These are phyloP conservation scores for Ciconia nigra DNA, from an alignment of 2,797 vertebrate genomes.

Conservation along the genomic window DNA sequence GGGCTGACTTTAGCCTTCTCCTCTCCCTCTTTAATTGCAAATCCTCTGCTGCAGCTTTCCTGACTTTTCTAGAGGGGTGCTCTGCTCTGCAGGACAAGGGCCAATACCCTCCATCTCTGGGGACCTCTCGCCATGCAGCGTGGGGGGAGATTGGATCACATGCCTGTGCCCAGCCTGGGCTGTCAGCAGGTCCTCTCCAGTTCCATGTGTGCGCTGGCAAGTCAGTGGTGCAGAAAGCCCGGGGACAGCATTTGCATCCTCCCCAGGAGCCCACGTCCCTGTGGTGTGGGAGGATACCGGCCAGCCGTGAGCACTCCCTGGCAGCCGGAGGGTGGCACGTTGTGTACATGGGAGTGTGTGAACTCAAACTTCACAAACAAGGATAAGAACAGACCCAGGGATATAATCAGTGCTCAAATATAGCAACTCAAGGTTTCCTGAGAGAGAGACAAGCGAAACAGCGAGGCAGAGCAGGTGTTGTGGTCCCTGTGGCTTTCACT, in stretches of 20 bases:
- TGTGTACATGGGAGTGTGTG: slow-evolving; percentile 19
- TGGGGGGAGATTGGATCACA: rapidly evolving
- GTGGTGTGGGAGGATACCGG: not conserved
- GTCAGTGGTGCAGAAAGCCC: not conserved
- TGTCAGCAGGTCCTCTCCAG: not conserved
- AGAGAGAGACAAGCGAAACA: not conserved
- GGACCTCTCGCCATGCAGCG: not conserved
- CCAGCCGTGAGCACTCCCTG: not conserved
- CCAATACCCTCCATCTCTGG: not conserved
- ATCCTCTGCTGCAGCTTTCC: not conserved
- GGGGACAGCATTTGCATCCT: not conserved
- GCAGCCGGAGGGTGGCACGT: not conserved
- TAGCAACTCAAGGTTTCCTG: slow-evolving; percentile 55
- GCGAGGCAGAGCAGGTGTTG: not conserved
- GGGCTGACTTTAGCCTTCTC: not conserved
- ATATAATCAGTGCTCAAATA: slow-evolving; percentile 37
- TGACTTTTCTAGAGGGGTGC: not conserved
- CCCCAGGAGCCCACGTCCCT: rapidly evolving
- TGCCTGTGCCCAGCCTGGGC: not conserved
- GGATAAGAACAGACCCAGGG: slow-evolving; percentile 19
- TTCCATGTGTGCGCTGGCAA: rapidly evolving
- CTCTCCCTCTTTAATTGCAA: not conserved
- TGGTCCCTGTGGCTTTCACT: not conserved
- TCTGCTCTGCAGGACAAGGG: not conserved
- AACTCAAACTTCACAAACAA: slow-evolving; percentile 58